These are phyloP conservation scores for Trichoplusia ni DNA, from an alignment of 1,140 invertebrate genomes.

Conservation along the genomic window DNA sequence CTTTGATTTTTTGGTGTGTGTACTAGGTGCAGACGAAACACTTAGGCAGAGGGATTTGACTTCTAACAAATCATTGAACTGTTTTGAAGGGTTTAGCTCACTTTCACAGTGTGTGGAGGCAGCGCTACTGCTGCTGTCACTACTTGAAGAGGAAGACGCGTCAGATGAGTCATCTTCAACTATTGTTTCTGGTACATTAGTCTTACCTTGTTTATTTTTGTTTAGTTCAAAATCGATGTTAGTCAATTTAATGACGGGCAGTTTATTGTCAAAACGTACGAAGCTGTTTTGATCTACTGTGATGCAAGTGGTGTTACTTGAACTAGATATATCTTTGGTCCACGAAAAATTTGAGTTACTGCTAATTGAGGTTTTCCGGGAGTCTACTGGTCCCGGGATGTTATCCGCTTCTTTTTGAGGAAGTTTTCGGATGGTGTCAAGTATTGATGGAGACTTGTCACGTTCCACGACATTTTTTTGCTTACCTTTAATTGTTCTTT, in stretches of 20 bases:
- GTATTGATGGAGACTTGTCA: neutral
- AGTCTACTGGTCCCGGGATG: slow-evolving; percentile 8
- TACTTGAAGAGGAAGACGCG: neutral
- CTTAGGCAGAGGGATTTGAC: neutral
- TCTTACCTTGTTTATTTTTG: neutral
- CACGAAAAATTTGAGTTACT: slow-evolving; percentile 51
- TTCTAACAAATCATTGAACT: neutral
- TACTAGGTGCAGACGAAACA: neutral
- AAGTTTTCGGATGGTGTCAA: neutral
- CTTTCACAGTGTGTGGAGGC: no score
- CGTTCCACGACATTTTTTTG: neutral
- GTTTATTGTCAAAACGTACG: slow-evolving; percentile 56
- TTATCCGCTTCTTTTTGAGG: neutral
- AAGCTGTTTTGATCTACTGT: slow-evolving; percentile 56
- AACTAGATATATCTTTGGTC: slow-evolving; percentile 65
- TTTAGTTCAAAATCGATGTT: slow-evolving; percentile 32
- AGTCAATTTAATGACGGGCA: slow-evolving; percentile 52
- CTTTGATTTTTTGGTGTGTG: no score
- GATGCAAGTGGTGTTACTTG: slow-evolving; percentile 53
- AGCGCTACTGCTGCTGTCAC: no score
- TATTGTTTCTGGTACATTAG: neutral
- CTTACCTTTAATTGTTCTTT: slow-evolving; percentile 1
- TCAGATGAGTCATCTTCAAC: neutral
- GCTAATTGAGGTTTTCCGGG: slow-evolving; percentile 38
- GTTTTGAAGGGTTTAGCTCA: neutral